Evolutionary conservation across 2,888 invertebrate species (phyloP), one percentile per base, ranked within the genome.

Genomic region (Drosophila fungiperda): DNA sequence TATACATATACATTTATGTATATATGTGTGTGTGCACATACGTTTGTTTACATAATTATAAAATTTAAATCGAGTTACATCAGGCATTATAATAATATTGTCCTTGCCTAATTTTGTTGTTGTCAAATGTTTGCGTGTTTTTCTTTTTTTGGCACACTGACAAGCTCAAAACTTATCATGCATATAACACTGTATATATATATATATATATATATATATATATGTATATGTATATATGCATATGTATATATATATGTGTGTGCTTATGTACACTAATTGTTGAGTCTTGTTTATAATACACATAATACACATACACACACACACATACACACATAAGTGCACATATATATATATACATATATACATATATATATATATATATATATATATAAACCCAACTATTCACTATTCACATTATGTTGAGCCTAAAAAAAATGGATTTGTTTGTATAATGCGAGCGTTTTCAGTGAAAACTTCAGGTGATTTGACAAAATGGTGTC

Each of bases 381-480:
- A 23, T 7, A 45, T 26, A 17, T 0, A 60, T 50, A 73, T 29
- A 63, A 32, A 20, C 23, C 64, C 5, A 61, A n/a, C n/a, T n/a
- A n/a, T n/a, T n/a, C 36, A 63, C 23, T 52, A 57, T 35, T 69
- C 8, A 76, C 84, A 73, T 79, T 85, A 85, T 75, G 83, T 83
- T 87, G 86, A 76, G 72, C 29, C 49, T 66, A 61, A 58, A 82
- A 40, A 40, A 67, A 63, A 54, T 66, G 65, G 53, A 69, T 68
- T 58, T 59, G 55, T 78, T 76, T 80, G 74, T 81, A 70, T 68
- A 83, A 79, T 80, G 74, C 80, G 89, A 85, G 85, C 85, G 85
- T 89, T 85, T 85, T 85, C 85, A 85, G 85, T 85, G 89, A 85
- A 83, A 89, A 83, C 89, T 78, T 83, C 83, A 73, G 78, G 72